Percentiles rank a stretch among this genome's conserved stretches.
phyloP scores from a whole-genome alignment of 2,113 vertebrate species.

The Solea solea region DNA sequence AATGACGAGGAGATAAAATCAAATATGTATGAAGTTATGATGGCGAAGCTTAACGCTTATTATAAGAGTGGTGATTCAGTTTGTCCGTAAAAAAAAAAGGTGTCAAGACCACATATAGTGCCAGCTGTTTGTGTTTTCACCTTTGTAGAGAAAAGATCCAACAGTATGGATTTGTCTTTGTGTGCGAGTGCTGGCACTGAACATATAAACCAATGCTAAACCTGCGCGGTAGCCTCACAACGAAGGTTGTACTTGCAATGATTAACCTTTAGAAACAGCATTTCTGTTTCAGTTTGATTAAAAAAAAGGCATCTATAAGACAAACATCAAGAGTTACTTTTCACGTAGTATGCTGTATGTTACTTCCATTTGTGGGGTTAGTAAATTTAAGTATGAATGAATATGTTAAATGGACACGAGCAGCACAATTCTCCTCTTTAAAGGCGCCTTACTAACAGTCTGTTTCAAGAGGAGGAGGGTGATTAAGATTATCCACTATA shows the following conservation, averaged over 20 bases:
- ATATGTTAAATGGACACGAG: conserved; percentile 10
- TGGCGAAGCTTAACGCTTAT: conserved; percentile 29
- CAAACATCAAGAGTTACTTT: conserved; percentile 49
- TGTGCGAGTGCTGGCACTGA: conserved; percentile 64
- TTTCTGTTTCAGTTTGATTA: conserved; percentile 51
- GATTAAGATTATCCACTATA: conserved; percentile 52
- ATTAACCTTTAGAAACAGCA: conserved; percentile 38
- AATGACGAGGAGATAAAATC: conserved; percentile 64
- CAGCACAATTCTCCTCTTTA: conserved; percentile 13
- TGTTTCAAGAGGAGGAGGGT: conserved; percentile 42
- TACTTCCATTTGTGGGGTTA: conserved; percentile 21
- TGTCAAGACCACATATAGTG: conserved; percentile 15
- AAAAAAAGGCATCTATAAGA: conserved; percentile 67
- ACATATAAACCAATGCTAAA: conserved; percentile 48
- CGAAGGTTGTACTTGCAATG: conserved; percentile 12
- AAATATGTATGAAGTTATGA: conserved; percentile 43
- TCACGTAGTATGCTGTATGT: conserved; percentile 19
- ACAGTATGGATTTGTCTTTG: conserved; percentile 52
- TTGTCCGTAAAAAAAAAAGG: conserved; percentile 14
- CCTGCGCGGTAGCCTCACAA: conserved; percentile 42
- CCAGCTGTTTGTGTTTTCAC: conserved; percentile 17
- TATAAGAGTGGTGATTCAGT: conserved; percentile 32
- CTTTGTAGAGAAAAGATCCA: conserved; percentile 23
- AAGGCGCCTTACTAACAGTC: conserved; percentile 58
- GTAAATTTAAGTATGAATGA: conserved; percentile 15